phyloP scores from a whole-genome alignment of 2,797 vertebrate genomes.

The Pagetopsis macropterus region DNA sequence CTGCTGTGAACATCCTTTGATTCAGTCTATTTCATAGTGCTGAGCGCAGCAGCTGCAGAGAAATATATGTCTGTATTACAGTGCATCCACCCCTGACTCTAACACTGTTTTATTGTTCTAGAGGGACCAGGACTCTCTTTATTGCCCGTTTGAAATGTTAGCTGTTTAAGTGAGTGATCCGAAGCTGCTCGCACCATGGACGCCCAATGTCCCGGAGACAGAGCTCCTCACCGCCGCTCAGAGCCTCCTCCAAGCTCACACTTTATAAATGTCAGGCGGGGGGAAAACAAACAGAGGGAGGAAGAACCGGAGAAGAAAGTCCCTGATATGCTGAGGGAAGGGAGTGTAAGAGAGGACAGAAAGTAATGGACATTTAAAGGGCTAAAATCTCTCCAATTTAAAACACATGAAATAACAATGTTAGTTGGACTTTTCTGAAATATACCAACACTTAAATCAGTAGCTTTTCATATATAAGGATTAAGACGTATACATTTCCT shows the following conservation, averaged over 20 bases:
- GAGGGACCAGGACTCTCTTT: conserved; percentile 70
- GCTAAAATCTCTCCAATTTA: background rate
- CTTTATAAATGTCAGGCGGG: conserved; percentile 63
- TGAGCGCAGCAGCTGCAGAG: conserved; percentile 68
- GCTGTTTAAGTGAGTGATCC: conserved; percentile 74
- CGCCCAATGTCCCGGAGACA: conserved; percentile 64
- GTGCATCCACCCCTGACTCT: conserved; percentile 72
- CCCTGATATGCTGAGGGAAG: conserved; percentile 17
- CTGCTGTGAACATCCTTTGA: conserved; percentile 55
- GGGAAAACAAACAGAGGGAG: conserved; percentile 38
- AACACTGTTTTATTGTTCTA: conserved; percentile 73
- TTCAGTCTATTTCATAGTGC: conserved; percentile 59
- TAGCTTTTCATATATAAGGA: background rate
- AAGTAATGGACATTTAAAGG: conserved; percentile 32
- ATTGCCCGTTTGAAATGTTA: conserved; percentile 76
- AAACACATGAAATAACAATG: background rate
- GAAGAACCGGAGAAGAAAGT: conserved; percentile 23
- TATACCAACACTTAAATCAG: background rate
- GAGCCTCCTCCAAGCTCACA: conserved; percentile 41
- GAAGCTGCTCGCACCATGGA: conserved; percentile 55
- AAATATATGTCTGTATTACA: conserved; percentile 70
- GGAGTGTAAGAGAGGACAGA: conserved; percentile 10
- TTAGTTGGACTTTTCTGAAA: background rate
- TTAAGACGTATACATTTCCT: background rate
- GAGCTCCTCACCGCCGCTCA: conserved; percentile 34